Evolutionary conservation across 2,113 vertebrate species (phyloP), one percentile per base, ranked within the genome.

Genomic region (Macaca mulatta): DNA sequence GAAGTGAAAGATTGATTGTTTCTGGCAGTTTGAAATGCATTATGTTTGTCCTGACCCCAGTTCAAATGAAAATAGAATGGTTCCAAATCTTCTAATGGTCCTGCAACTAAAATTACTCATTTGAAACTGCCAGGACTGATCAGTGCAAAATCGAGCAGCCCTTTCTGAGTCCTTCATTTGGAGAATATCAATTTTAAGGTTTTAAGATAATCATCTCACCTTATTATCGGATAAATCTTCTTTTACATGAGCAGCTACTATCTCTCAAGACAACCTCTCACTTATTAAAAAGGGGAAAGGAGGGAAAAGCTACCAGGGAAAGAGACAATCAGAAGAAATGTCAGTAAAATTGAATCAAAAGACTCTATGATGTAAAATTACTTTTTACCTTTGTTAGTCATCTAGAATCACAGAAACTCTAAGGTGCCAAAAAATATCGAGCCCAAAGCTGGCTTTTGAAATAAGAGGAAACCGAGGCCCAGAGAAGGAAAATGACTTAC

Each of bases 211-310:
- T 97, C 87, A 40, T 84, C 79, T 94, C 69, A 59, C 78, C 81
- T 96, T 94, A 93, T 95, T 95, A 94, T 96, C 81, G 43, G 38
- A 84, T 95, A 90, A 87, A 77, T 97, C 88, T 97, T 79, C 81
- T 79, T 95, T 97, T 96, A 85, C 83, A 38, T 72, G 61, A 92
- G 18, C 59, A 97, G 80, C 87, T 90, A 69, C 81, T 95, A 55
- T 83, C 59, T 96, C 78, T 93, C 52, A 85, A 86, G 92, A 57
- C 32, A 94, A 52, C 3, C 52, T 84, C 52, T 92, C 43, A 17
- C 61, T 92, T 94, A 61, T 79, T 81, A 67, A 95, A 94, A 78
- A 67, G 43, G 55, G 18, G 50, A 72, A 85, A 81, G 50, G 30
- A 32, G 74, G 92, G 70, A 85, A 64, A 83, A 74, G 74, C 16